phyloP scores from a whole-genome alignment of 2,888 invertebrate species.

The Linnaemya tessellans region DNA sequence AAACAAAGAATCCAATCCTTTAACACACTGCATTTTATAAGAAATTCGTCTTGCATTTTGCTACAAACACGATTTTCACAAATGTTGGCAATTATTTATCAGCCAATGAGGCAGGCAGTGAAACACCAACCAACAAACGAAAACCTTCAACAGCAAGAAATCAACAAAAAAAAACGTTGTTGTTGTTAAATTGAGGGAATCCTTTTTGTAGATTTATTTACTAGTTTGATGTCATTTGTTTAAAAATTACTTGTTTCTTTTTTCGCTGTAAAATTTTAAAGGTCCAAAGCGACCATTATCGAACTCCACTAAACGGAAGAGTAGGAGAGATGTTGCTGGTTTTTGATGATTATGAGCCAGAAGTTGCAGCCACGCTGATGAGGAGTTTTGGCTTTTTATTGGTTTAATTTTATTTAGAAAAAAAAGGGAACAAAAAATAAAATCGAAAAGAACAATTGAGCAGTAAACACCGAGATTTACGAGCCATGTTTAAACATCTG shows the following conservation, averaged over 20 bases:
- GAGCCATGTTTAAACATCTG: slow-evolving; percentile 81
- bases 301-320: slow-evolving; percentile 40
- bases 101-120: slow-evolving; percentile 64
- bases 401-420: slow-evolving; percentile 67
- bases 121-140: slow-evolving; percentile 69
- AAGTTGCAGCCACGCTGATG: slow-evolving; percentile 13
- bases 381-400: slow-evolving; percentile 27
- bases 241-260: slow-evolving; percentile 34
- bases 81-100: slow-evolving; percentile 82
- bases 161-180: slow-evolving; percentile 26
- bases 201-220: slow-evolving; percentile 71
- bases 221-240: slow-evolving; percentile 70
- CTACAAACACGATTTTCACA: slow-evolving; percentile 81
- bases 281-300: slow-evolving; percentile 15
- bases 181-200: slow-evolving; percentile 63
- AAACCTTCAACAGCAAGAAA: slow-evolving; percentile 35
- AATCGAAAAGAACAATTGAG: slow-evolving; percentile 76
- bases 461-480: slow-evolving; percentile 81
- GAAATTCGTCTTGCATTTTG: slow-evolving; percentile 69
- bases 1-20: slow-evolving; percentile 18
- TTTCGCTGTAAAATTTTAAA: slow-evolving; percentile 16
- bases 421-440: too few species aligned
- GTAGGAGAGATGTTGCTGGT: slow-evolving; percentile 37
- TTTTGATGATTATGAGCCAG: slow-evolving; percentile 26
- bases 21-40: neutral